Percentiles rank a stretch among this genome's conserved stretches.
Conservation (phyloP, 2,888 invertebrate species). For the Acanthacorydalis orientalis region DNA sequence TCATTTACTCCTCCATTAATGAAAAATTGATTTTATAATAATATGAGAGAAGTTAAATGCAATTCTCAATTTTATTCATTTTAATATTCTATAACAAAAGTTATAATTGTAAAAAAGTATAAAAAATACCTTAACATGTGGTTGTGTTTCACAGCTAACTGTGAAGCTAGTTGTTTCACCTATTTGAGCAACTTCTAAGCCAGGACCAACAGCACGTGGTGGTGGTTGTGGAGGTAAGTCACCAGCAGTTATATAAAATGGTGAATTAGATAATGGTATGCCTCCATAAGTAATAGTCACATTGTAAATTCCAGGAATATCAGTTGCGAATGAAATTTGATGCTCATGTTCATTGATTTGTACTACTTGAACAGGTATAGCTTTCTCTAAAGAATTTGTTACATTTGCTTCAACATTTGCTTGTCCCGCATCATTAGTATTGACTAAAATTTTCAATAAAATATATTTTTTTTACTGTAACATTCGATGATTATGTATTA, state of each 20-base stretch:
- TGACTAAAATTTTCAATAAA: constrained; percentile 34
- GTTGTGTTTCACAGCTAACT: constrained; percentile 40
- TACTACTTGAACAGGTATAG: constrained; percentile 61
- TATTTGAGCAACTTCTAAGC: constrained; percentile 48
- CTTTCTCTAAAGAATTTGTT: constrained; percentile 71
- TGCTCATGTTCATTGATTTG: constrained; percentile 50
- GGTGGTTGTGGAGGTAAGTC: constrained; percentile 38
- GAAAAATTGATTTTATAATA: too few species aligned
- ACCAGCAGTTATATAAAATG: constrained; percentile 40
- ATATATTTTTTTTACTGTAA: neutral
- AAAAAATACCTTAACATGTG: constrained; percentile 41
- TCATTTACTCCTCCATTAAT: too few species aligned
- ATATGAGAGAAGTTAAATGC: too few species aligned
- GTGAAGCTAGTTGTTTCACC: constrained; percentile 57
- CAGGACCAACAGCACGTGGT: constrained; percentile 46
- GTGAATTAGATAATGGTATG: constrained; percentile 34
- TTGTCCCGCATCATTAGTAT: constrained; percentile 64
- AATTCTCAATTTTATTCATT: too few species aligned
- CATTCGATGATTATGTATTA: too few species aligned
- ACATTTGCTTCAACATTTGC: constrained; percentile 79
- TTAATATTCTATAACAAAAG: neutral
- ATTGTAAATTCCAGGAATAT: constrained; percentile 60
- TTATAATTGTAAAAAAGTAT: neutral
- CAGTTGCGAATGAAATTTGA: constrained; percentile 70
- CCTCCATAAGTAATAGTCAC: constrained; percentile 54